Base-by-base conservation (phyloP, 2,797 vertebrate genomes). In the Peromyscus eremicus region DNA sequence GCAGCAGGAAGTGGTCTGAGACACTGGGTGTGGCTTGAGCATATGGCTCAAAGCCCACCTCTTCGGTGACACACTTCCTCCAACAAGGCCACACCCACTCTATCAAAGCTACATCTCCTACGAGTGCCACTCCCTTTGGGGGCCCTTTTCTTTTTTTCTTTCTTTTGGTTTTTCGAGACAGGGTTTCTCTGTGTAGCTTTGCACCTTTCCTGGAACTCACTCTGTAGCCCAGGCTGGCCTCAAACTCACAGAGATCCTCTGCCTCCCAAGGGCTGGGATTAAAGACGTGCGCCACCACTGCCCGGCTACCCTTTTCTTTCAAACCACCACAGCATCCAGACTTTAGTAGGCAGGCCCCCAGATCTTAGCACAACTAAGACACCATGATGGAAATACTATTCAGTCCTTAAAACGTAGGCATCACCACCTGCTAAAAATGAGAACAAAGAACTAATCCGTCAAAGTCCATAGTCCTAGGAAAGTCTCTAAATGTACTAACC, bases 311-410 rank as follows among this genome's bases (percentile, higher is more conserved):
- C 40, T 73, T 40, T n/a, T 46, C 43, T 40, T 75, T 75, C 37
- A 75, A 75, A 25, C 10, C 37, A 75, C 19, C 71, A 75, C 11
- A 75, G 21, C 37, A 12, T 11, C 40, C 43, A 70, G 29, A n/a
- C 32, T 0, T 85, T 68, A 66, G 64, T 49, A 16, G 29, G 6
- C 10, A 9, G 29, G 6, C 10, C 21, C 62, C 32, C 46, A 70
- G 32, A 85, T 68, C 17, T 68, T 85, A 85, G 32, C 12, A 25
- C 43, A 85, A 34, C 19, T 52, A 25, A 62, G 43, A 70, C 9
- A 0, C 11, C 19, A n/a, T 16, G 4, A 70, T 23, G 10, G 40
- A 13, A 46, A 25, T 7, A 21, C 5, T 34, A 21, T 49, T n/a
- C 64, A 27, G 64, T 23, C 64, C 43, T 52, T n/a, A 43, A 32